A percentile compares a stretch with the other conserved stretches of the same genome.
These are phyloP conservation scores for Pocota personata DNA, from an alignment of 2,888 invertebrate genomes.

Conservation along the genomic window DNA sequence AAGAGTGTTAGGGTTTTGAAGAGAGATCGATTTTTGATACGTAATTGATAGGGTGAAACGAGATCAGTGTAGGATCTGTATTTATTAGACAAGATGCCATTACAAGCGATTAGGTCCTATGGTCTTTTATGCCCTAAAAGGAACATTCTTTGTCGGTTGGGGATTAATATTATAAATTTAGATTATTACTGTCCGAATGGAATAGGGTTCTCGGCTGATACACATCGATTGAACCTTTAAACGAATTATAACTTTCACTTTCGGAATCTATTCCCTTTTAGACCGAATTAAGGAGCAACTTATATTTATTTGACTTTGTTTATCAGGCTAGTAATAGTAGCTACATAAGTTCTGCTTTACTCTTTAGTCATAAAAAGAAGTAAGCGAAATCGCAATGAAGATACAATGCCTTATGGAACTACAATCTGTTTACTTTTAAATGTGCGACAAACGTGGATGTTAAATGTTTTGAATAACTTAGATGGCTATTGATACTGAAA, in stretches of 20 bases:
- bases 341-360: too few relatives aligned
- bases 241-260: neutral
- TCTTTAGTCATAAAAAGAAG: too few relatives aligned
- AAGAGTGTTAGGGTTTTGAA: neutral
- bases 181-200: neutral
- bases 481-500: too few relatives aligned
- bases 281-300: too few relatives aligned
- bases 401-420: too few relatives aligned
- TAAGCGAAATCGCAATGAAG: too few relatives aligned
- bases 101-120: neutral
- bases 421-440: too few relatives aligned
- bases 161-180: conserved; percentile 15
- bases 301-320: too few relatives aligned
- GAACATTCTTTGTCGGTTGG: neutral
- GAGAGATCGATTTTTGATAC: neutral
- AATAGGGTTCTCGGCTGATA: neutral
- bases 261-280: too few relatives aligned
- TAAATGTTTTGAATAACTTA: too few relatives aligned
- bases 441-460: too few relatives aligned
- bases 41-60: neutral
- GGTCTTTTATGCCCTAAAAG: neutral
- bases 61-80: neutral
- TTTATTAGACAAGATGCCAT: conserved; percentile 2
- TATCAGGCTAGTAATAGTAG: too few relatives aligned
- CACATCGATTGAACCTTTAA: neutral